Base-by-base conservation (phyloP, 2,113 vertebrate genomes). In the Ochotona princeps region DNA sequence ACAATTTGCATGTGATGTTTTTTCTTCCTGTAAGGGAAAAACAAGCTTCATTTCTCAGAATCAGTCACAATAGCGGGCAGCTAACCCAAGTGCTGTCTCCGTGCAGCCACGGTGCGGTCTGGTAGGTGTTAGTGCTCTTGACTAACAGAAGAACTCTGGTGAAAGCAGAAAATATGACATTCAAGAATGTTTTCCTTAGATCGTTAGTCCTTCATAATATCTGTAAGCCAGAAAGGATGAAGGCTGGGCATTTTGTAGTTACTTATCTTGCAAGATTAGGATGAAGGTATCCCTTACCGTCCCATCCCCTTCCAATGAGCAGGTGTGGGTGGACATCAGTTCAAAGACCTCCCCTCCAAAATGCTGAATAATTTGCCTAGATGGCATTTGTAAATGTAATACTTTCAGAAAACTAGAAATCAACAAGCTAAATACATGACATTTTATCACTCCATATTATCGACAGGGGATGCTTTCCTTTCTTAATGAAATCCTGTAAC, bases 401-500 rank as follows among this genome's bases (percentile, higher is more conserved):
- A 60, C 1, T 81, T 94, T 91, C 74, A 75, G 10, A 21, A 87
- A 94, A 74, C 86, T 92, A 92, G 72, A 85, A 54, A 73, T 14
- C 81, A 70, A 1, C 38, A 75, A 17, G 8, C 15, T 93, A 61
- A 93, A 93, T 74, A 38, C 8, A 57, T 57, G 54, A 57, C 10
- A 11, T 82, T 91, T 82, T 70, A 32, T 3, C 18, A 61, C 76
- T 89, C 76, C 14, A 0, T 5, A 51, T 75, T 28, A 13, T 79
- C 91, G 1, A 2, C 32, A 8, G 47, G 2, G 74, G 2, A 72
- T 73, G 14, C 73, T 32, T 96, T 83, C 76, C 69, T 25, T 95
- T 95, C 17, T 47, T 82, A 69, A 87, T 70, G 78, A 96, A 95
- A 93, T 90, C 83, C 78, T 88, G 44, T 91, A 92, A 83, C 79